Base-by-base conservation (phyloP, 1,140 invertebrate species). In the Drosophila punjabiensis region DNA sequence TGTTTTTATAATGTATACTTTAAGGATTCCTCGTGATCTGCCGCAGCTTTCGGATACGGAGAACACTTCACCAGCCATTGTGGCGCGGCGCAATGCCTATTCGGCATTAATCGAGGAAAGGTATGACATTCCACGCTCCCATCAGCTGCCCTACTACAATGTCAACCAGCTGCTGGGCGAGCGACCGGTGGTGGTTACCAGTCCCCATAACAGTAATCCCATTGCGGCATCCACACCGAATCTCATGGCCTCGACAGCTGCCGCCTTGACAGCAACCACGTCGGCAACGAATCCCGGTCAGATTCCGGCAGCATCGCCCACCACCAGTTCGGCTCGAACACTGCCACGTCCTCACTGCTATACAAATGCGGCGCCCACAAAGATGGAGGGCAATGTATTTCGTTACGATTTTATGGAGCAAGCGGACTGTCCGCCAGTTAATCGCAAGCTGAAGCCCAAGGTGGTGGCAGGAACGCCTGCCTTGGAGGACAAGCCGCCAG, bases 371-470 rank as follows among this genome's bases (percentile, higher is more conserved):
- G 95, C 95, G 10, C 95, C 95, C 37, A 94, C 93, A 3, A 93
- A 93, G 16, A 77, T 94, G 24, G 95, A 95, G 39, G 95, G 95
- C 20, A 94, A 94, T 66, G 94, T 95, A 5, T 94, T 95, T 76
- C 93, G 94, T 56, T 95, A 95, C 81, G 95, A 95, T 91, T 92
- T 94, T 53, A 93, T 94, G 39, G 89, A 92, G 59, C 84, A 85
- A 47, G 93, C 93, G 24, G 86, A 94, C 47, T 96, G 97, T 10
- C 97, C 97, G 6, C 94, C 94, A 10, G 96, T 97, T 33, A 96
- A 98, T 89, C 94, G 97, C 14, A 96, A 95, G 48, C 93, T 98
- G 4, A 98, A 98, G 92, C 97, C 97, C 18, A 95, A 79, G 92
- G 94, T 60, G 33, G 37, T 53, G 32, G 39, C 43, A n/a, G 47